Conservation (phyloP, 2,888 invertebrate species). For the Rhamnusium bicolor region DNA sequence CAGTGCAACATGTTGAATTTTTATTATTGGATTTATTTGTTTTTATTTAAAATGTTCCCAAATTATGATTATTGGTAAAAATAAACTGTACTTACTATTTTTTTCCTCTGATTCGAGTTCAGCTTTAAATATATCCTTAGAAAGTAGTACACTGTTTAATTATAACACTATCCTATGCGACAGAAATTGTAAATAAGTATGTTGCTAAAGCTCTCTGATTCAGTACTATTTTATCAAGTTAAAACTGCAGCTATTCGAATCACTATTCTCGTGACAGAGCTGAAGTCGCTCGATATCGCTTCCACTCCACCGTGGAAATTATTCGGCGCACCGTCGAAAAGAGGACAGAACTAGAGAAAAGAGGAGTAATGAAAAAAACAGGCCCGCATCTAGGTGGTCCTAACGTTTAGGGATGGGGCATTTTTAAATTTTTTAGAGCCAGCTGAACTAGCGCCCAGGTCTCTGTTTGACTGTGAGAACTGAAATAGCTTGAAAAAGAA, state of each 20-base stretch:
- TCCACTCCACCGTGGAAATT: constrained; percentile 35
- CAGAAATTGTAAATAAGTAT: background rate
- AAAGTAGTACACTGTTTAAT: background rate
- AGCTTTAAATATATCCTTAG: background rate
- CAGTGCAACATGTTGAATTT: no score
- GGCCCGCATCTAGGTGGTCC: constrained; percentile 3
- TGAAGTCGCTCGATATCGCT: constrained; percentile 37
- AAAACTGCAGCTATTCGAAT: constrained; percentile 29
- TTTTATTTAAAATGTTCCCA: no score
- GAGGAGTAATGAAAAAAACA: constrained; percentile 10
- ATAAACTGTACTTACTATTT: no score
- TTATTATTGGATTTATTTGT: no score
- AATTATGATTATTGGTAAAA: no score
- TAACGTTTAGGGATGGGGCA: background rate
- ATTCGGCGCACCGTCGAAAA: constrained; percentile 25
- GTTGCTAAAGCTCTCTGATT: constrained; percentile 1
- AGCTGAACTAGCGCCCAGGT: no score
- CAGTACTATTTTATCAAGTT: constrained; percentile 17
- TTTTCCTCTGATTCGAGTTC: background rate
- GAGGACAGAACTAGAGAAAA: constrained; percentile 25
- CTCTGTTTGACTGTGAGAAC: no score
- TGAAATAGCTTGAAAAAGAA: no score
- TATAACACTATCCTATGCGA: background rate
- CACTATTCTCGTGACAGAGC: constrained; percentile 10
- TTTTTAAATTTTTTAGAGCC: background rate